A percentile compares a stretch with the other conserved stretches of the same genome.
These are phyloP conservation scores for Fistularia tabacaria DNA, from an alignment of 2,797 vertebrate genomes.

Conservation along the genomic window DNA sequence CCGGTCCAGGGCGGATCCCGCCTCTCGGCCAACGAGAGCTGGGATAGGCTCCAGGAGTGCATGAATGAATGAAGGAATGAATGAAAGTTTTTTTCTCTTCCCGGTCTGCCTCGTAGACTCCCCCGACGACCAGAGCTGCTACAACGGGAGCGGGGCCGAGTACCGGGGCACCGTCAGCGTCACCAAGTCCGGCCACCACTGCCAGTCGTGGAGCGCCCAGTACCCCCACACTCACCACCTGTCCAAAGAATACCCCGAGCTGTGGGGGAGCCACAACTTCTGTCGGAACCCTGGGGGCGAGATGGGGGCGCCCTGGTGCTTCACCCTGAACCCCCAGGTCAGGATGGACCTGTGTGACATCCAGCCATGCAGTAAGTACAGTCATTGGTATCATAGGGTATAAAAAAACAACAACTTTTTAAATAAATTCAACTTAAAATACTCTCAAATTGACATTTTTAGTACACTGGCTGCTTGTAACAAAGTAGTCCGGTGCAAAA, in stretches of 20 bases:
- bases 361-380: conserved; percentile 89
- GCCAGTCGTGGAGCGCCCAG: conserved; percentile 88
- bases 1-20: too few relatives aligned
- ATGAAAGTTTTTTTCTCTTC: too few relatives aligned
- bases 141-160: conserved; percentile 87
- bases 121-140: conserved; percentile 87
- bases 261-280: conserved; percentile 89
- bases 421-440: too few relatives aligned
- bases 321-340: conserved; percentile 89
- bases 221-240: conserved; percentile 88
- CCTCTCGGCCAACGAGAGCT: too few relatives aligned
- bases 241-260: conserved; percentile 83
- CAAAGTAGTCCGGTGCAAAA: too few relatives aligned
- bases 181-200: conserved; percentile 87
- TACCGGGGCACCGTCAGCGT: conserved; percentile 85
- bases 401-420: neutral
- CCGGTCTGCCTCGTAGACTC: conserved; percentile 54
- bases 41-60: too few relatives aligned
- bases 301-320: conserved; percentile 97
- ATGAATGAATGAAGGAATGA: too few relatives aligned
- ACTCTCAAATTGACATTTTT: too few relatives aligned
- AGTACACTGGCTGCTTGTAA: too few relatives aligned
- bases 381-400: neutral
- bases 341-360: conserved; percentile 92
- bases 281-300: conserved; percentile 94